Evolutionary conservation across 2,888 invertebrate species (phyloP), one percentile per base, ranked within the genome.

Genomic region (Caradrina kadenii): DNA sequence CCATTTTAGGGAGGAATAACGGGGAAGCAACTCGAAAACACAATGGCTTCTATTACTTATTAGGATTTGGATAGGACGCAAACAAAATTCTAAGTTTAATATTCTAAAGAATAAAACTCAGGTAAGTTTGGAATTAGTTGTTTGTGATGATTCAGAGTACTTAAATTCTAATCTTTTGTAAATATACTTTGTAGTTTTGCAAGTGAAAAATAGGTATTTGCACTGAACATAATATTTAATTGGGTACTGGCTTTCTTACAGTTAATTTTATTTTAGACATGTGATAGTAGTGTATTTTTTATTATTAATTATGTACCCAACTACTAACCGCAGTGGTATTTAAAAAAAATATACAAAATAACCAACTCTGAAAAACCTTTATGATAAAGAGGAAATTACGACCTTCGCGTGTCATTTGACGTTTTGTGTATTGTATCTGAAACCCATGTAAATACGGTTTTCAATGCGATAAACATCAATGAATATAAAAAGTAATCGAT

Each of bases 1-100:
- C 95, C 92, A 90, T 93, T 93, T 93, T 90, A 86, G 92, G 93
- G 89, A 85, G 87, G 87, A 88, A 89, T 95, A 95, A 95, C 94
- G 94, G 94, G 91, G 89, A 89, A 76, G 87, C 85, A 90, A 89
- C 87, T 88, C 83, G 59, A 83, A 87, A 90, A 90, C 84, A 94
- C 92, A 94, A 94, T 93, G 85, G 93, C 73, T 86, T 79, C 84
- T 83, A 82, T 80, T 74, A 83, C 91, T 66, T 90, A 92, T 91
- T 86, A 87, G 92, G 93, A 80, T 78, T 79, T 80, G 80, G 79
- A 81, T 79, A 73, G 81, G 76, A 89, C 87, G 87, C 88, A 85
- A 85, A 81, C 83, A 73, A 88, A 89, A 91, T 91, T 80, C 73
- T 79, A 68, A 55, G 67, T 80, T 74, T 69, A 79, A 77, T 70